Base-by-base conservation (phyloP, 2,888 invertebrate genomes). In the Hanleya hanleyi region DNA sequence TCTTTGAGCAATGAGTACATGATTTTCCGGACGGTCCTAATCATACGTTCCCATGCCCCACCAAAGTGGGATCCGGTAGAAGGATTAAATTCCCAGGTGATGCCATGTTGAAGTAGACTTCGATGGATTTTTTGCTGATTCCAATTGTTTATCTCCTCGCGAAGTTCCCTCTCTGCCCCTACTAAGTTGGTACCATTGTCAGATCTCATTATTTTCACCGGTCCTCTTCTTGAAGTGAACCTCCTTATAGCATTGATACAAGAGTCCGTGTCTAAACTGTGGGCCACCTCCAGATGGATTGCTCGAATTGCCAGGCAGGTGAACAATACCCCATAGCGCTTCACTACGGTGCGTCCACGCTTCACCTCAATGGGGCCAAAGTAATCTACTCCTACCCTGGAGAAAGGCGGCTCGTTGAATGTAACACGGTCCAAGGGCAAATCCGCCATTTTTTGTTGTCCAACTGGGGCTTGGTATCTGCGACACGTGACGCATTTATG, bases 361-460 rank as follows among this genome's bases (percentile, higher is more conserved):
- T 41, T 41, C 41, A 41, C 41, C 9, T 12, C 9, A 18, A 41
- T 18, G 41, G 41, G 41, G 18, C 41, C 41, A 41, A 41, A 41
- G 41, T 41, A 41, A 41, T 41, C 41, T 12, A 41, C 41, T 12
- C 41, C n/a, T n/a, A n/a, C n/a, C n/a, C n/a, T n/a, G n/a, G n/a
- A n/a, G n/a, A n/a, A n/a, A n/a, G n/a, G n/a, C 41, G 41, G 41
- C 41, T 41, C 41, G 41, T 41, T 18, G 9, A 18, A 18, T 18
- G 41, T 41, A 57, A 57, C 12, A 15, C 57, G 57, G 12, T 57
- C 57, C 29, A 15, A 9, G 7, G 57, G 57, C 22, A 57, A 26
- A 57, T 57, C 29, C 29, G 57, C 57, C 57, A 57, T 57, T 22
- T 57, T 57, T 26, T 57, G 57, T 57, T 57, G 12, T 9, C n/a